Evolutionary conservation across 2,888 invertebrate species (phyloP), one percentile per base, ranked within the genome.

Genomic region (Lagria hirta): DNA sequence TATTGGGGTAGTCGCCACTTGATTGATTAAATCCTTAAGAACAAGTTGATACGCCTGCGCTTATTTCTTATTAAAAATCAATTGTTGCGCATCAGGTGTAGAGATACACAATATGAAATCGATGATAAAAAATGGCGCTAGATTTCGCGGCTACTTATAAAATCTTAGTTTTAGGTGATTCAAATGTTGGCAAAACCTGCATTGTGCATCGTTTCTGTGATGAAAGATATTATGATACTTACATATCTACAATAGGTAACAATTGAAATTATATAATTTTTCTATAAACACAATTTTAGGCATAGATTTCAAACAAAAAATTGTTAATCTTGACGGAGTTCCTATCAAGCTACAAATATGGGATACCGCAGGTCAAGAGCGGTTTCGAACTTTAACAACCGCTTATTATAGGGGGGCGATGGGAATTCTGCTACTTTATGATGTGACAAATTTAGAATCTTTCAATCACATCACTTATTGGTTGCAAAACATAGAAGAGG

Each of bases 341-440:
- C 89, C 88, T 32, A 86, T 90, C 60, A 90, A 90, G 70, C 75
- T 87, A 32, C 87, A 87, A 72, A 86, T 87, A 69, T 91, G 91
- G 92, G 91, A 92, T 67, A 91, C 91, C 1, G 90, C 91, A 5
- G 91, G 91, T 0, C 87, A 88, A 61, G 69, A 70, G 50, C 37
- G 69, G 62, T 88, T 88, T 71, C 77, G 90, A 21, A 90, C 91
- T 4, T 73, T 92, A 51, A 91, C 91, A 30, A 89, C 89, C 6
- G 90, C 90, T 3, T 91, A 92, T 71, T 92, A 90, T 71, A 77
- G 91, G 28, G 92, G 90, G 3, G 90, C 91, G 7, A 90, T 91
- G 91, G 93, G 93, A 34, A 90, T 93, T 58, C 78, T 92, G 28
- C 78, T 93, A 12, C 88, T 93, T 82, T 93, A 93, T 68, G 93